A percentile compares a stretch with the other conserved stretches of the same genome.
These are phyloP conservation scores for Psittacula echo DNA, from an alignment of 2,797 vertebrate genomes.

Conservation along the genomic window DNA sequence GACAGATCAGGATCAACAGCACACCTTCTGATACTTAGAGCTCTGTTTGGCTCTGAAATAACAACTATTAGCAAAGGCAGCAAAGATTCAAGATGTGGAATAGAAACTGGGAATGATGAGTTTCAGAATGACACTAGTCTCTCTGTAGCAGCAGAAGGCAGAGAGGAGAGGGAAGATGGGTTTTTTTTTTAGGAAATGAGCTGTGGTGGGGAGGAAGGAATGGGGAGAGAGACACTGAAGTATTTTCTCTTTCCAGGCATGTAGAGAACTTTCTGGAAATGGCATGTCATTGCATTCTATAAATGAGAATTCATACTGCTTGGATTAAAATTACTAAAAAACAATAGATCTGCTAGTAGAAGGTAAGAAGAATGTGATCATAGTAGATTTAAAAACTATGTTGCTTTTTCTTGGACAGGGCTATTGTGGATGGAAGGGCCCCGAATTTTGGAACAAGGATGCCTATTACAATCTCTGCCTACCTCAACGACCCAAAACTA, in stretches of 20 bases:
- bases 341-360: background rate
- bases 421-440: constrained; percentile 97
- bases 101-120: background rate
- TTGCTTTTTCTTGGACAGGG: constrained; percentile 79
- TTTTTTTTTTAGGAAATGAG: background rate
- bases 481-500: constrained; percentile 87
- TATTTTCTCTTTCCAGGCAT: background rate
- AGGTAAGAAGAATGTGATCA: background rate
- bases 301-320: background rate
- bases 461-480: constrained; percentile 97
- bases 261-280: background rate
- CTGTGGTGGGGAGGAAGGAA: background rate
- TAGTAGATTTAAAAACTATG: background rate
- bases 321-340: background rate
- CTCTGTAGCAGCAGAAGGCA: background rate
- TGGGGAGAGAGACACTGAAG: background rate
- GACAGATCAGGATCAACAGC: background rate
- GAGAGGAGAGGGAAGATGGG: background rate
- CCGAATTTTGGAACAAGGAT: constrained; percentile 93
- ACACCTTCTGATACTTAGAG: background rate
- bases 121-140: background rate
- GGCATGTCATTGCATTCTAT: background rate
- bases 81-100: background rate
- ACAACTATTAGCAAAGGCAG: background rate
- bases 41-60: background rate